Evolutionary conservation across 1,140 invertebrate genomes (phyloP).

Genomic region (Melanaphis sacchari): DNA sequence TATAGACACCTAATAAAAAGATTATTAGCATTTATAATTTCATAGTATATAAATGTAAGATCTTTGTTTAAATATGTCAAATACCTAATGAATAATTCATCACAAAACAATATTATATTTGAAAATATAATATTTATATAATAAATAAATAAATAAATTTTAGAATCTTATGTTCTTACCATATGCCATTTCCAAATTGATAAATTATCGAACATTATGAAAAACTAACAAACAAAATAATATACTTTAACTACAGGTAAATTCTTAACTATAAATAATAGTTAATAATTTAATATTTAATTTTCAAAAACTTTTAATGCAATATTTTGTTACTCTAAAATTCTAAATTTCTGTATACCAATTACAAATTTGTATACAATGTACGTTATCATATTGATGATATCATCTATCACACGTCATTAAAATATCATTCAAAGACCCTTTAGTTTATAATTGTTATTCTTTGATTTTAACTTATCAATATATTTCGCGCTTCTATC

Average conservation of each 20-base stretch:
- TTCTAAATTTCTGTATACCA: neutral
- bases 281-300: too few species aligned
- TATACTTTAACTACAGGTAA: neutral
- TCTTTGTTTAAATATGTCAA: neutral
- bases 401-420: neutral
- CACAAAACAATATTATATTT: neutral
- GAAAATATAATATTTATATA: too few species aligned
- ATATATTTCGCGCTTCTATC: neutral
- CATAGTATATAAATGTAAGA: neutral
- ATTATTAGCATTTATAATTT: neutral
- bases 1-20: neutral
- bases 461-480: conserved; percentile 10
- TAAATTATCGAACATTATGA: conserved; percentile 47
- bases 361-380: neutral
- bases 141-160: too few species aligned
- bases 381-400: neutral
- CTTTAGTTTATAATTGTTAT: neutral
- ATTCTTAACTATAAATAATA: neutral
- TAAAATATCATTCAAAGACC: neutral
- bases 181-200: conserved; percentile 55
- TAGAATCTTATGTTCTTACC: neutral
- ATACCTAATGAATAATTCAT: neutral
- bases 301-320: neutral
- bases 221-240: neutral
- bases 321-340: neutral